Evolutionary conservation across 2,888 invertebrate genomes (phyloP).

Genomic region (Drosophila parthenogenetica): DNA sequence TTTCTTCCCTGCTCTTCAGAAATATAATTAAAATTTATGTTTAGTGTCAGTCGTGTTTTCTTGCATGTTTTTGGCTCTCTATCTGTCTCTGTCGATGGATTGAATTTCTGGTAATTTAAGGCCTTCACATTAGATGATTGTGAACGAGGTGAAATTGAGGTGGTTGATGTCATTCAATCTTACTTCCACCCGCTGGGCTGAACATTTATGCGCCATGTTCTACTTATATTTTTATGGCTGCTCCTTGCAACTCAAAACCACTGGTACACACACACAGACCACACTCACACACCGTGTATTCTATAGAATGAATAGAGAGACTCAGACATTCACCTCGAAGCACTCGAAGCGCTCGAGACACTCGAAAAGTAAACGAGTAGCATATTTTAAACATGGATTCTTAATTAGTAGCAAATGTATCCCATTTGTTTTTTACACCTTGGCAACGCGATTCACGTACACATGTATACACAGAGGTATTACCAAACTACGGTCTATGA

Average conservation of each 20-base stretch:
- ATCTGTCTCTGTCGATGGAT: conserved; percentile 14
- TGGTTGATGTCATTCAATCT: conserved; percentile 66
- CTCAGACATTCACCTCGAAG: conserved; percentile 39
- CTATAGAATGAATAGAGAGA: conserved; percentile 15
- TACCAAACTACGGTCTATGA: conserved; percentile 47
- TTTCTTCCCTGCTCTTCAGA: not conserved
- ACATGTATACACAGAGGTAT: conserved; percentile 53
- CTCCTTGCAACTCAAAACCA: conserved; percentile 68
- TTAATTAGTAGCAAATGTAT: conserved; percentile 83
- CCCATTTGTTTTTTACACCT: conserved; percentile 68
- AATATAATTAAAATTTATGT: conserved; percentile 17
- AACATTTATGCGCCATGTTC: conserved; percentile 80
- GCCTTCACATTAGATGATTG: conserved; percentile 30
- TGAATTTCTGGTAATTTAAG: conserved; percentile 49
- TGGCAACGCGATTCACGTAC: conserved; percentile 66
- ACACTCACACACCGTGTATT: not conserved
- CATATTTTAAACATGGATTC: conserved; percentile 83
- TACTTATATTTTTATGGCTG: conserved; percentile 79
- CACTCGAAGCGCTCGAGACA: conserved; percentile 9
- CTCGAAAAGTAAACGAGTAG: conserved; percentile 49
- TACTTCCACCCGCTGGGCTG: conserved; percentile 38
- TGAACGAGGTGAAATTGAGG: conserved; percentile 41
- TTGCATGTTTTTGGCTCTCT: not conserved
- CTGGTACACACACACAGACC: conserved; percentile 40
- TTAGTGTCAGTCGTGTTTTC: not conserved